Conservation (phyloP, 2,113 vertebrate species). For the Puma concolor region DNA sequence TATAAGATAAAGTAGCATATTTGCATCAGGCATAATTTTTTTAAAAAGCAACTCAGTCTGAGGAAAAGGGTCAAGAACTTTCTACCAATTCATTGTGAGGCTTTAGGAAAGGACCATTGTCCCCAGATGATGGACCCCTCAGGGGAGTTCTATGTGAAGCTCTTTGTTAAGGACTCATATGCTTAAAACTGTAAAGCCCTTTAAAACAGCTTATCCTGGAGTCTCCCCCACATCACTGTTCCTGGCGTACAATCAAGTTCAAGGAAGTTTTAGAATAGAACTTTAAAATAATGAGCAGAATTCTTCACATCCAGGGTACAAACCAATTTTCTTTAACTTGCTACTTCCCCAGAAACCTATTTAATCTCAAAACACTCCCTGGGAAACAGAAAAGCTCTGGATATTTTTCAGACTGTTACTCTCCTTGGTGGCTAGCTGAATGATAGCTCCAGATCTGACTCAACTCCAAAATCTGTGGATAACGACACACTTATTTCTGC, state of each 20-base stretch:
- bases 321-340: conserved; percentile 58
- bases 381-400: conserved; percentile 38
- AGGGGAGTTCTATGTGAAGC: conserved; percentile 44
- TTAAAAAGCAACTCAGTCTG: conserved; percentile 51
- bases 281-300: conserved; percentile 48
- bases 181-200: conserved; percentile 35
- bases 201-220: conserved; percentile 44
- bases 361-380: conserved; percentile 11
- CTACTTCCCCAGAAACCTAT: conserved; percentile 14
- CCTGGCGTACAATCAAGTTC: not conserved
- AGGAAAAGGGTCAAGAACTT: conserved; percentile 71
- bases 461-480: not conserved
- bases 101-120: conserved; percentile 70
- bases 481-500: not conserved
- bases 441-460: not conserved
- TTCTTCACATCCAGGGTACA: conserved; percentile 32
- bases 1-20: conserved; percentile 26
- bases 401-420: not conserved
- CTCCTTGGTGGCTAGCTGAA: not conserved
- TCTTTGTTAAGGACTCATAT: conserved; percentile 53
- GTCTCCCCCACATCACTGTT: conserved; percentile 35
- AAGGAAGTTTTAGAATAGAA: not conserved
- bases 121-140: conserved; percentile 21
- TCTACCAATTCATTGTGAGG: conserved; percentile 28
- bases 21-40: conserved; percentile 26